Evolutionary conservation across 2,888 invertebrate species (phyloP).

Genomic region (Epistrophella euchroma): DNA sequence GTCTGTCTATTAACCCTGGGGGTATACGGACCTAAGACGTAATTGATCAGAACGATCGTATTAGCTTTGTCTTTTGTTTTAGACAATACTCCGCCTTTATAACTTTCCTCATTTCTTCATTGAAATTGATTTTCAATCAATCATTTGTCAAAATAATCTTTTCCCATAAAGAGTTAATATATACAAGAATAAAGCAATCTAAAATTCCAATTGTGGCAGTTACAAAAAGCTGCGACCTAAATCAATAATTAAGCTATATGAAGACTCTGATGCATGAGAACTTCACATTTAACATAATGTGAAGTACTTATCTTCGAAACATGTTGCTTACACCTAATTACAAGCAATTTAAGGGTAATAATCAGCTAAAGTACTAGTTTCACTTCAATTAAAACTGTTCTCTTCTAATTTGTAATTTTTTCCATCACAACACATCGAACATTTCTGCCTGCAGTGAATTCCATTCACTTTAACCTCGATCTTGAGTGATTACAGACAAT

Average conservation of each 20-base stretch:
- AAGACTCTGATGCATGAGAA: not conserved
- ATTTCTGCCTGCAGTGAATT: conserved; percentile 41
- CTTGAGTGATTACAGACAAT: conserved; percentile 68
- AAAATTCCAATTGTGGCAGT: not conserved
- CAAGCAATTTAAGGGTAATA: conserved; percentile 19
- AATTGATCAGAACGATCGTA: no score
- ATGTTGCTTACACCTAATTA: conserved; percentile 17
- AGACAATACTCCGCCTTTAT: no score
- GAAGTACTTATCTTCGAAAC: not conserved
- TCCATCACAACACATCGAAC: not conserved
- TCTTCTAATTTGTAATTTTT: conserved; percentile 4
- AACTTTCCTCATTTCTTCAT: no score
- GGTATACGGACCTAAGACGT: no score
- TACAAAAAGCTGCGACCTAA: not conserved
- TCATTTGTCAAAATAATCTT: no score
- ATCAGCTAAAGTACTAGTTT: conserved; percentile 17
- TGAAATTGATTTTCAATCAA: no score
- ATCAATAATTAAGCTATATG: not conserved
- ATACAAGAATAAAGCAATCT: no score
- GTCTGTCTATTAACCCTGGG: no score
- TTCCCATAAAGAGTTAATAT: no score
- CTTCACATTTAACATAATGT: not conserved
- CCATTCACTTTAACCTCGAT: conserved; percentile 68
- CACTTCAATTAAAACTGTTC: conserved; percentile 3
- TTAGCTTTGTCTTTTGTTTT: no score